Percentiles rank a stretch among this genome's conserved stretches.
Evolutionary conservation across 2,113 vertebrate species (phyloP).

Genomic region (Bostrychus sinensis): DNA sequence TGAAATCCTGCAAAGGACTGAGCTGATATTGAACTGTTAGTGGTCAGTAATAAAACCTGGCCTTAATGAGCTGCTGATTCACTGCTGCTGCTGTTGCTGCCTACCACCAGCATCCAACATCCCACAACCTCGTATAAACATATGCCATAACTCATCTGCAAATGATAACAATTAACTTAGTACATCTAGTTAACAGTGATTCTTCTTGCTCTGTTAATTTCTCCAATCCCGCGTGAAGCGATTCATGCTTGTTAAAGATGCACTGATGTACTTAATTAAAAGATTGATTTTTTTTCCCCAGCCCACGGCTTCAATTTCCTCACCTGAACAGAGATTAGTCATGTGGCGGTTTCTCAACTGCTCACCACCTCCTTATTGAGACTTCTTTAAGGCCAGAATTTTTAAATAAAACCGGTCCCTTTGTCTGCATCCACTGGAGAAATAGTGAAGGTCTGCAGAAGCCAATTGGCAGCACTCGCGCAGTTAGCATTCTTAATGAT

Average conservation of each 20-base stretch:
- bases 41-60: constrained; percentile 8
- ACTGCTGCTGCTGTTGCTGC: constrained; percentile 10
- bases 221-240: constrained; percentile 69
- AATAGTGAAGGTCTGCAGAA: constrained; percentile 50
- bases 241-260: constrained; percentile 74
- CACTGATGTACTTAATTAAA: constrained; percentile 78
- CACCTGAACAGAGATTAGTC: constrained; percentile 68
- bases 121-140: constrained; percentile 43
- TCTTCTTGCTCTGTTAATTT: constrained; percentile 68
- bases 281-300: constrained; percentile 71
- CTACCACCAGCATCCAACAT: constrained; percentile 17
- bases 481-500: constrained; percentile 78
- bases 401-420: constrained; percentile 63
- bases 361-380: constrained; percentile 45
- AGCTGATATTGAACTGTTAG: background rate
- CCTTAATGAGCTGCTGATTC: constrained; percentile 36
- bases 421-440: constrained; percentile 57
- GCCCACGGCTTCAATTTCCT: constrained; percentile 68
- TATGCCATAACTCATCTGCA: constrained; percentile 61
- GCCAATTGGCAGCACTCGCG: constrained; percentile 72
- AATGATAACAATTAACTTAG: constrained; percentile 60
- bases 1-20: background rate
- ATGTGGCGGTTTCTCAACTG: constrained; percentile 30
- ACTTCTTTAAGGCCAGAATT: constrained; percentile 59
- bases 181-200: constrained; percentile 51